phyloP scores from a whole-genome alignment of 2,888 invertebrate genomes.

The Pandemis heparana region DNA sequence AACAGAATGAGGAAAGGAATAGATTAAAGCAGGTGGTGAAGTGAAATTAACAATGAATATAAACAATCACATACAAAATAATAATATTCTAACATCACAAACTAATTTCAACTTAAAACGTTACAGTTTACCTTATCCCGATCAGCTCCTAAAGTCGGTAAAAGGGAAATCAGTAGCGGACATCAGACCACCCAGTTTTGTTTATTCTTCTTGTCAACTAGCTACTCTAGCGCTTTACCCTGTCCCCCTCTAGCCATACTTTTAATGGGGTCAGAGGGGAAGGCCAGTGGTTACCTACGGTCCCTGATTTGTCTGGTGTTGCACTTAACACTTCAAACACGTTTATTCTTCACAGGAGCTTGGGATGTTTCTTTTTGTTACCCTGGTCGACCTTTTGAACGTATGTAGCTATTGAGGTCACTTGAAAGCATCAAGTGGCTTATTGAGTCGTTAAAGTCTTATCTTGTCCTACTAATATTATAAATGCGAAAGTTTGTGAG shows the following conservation, averaged over 20 bases:
- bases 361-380: conserved; percentile 51
- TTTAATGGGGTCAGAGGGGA: conserved; percentile 46
- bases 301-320: conserved; percentile 53
- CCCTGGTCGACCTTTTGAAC: conserved; percentile 17
- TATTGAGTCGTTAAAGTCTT: neutral
- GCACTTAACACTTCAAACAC: conserved; percentile 61
- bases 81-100: no score
- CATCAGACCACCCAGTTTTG: conserved; percentile 66
- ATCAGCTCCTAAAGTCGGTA: conserved; percentile 45
- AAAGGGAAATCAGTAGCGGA: conserved; percentile 57
- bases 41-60: no score
- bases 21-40: no score
- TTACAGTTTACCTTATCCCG: conserved; percentile 24
- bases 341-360: conserved; percentile 52
- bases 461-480: no score
- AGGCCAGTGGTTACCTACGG: conserved; percentile 51
- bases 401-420: conserved; percentile 30
- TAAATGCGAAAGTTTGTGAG: no score
- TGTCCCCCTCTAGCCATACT: conserved; percentile 33
- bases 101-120: neutral
- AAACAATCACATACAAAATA: no score
- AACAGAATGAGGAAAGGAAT: no score
- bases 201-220: conserved; percentile 67
- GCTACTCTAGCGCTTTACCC: conserved; percentile 47
- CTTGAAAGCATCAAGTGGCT: conserved; percentile 11